These are phyloP conservation scores for Strigamia maritima DNA, from an alignment of 2,888 invertebrate species.

Conservation along the genomic window DNA sequence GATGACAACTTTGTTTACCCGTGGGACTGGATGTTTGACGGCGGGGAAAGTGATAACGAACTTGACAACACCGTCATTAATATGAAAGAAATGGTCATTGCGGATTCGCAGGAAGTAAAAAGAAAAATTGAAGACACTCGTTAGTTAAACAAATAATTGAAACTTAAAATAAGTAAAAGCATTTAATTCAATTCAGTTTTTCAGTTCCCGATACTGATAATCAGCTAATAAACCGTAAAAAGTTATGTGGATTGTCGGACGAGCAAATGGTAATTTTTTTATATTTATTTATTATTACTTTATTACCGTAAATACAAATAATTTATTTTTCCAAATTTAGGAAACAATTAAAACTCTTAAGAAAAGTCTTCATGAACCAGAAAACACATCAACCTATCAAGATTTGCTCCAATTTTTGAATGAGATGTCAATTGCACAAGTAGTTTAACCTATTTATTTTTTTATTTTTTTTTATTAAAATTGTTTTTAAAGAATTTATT, in stretches of 20 bases:
- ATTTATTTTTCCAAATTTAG: background rate
- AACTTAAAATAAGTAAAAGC: background rate
- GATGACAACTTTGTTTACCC: background rate
- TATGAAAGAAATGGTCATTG: background rate
- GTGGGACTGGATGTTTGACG: background rate
- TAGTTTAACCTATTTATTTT: background rate
- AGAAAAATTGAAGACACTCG: background rate
- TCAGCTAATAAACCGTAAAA: background rate
- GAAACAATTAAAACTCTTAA: background rate
- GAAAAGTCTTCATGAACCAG: background rate
- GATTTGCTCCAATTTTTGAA: background rate
- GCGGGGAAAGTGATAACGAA: background rate
- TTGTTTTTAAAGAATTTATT: too few species aligned
- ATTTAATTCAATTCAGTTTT: background rate
- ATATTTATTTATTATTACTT: background rate
- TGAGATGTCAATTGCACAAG: background rate
- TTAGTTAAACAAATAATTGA: background rate
- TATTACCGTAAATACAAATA: background rate
- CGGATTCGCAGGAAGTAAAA: background rate
- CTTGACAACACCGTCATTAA: background rate
- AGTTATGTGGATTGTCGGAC: background rate
- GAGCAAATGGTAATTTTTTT: background rate
- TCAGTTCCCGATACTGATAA: background rate
- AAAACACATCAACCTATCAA: background rate
- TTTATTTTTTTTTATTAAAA: background rate